Base-by-base conservation (phyloP, 2,797 vertebrate species). In the Lacerta agilis region DNA sequence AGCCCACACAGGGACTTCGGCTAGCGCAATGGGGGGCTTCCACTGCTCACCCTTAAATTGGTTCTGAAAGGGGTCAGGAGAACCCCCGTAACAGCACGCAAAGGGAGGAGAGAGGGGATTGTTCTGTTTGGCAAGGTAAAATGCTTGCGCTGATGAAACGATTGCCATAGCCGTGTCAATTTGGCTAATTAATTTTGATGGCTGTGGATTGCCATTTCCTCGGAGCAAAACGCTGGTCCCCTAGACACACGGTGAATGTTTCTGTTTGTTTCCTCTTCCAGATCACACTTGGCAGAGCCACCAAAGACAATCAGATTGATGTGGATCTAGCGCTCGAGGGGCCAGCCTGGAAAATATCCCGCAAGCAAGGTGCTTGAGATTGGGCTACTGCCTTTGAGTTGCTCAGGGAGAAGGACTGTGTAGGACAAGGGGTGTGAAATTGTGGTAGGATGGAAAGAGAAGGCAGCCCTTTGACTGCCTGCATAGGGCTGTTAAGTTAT, bases 271-370 rank as follows among this genome's bases (percentile, higher is more conserved):
- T 83, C 86, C 36, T 79, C 86, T 80, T 49, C 8, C 94, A 99
- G 98, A 99, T 99, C 87, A 99, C 98, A 0, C 94, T 99, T 93
- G 98, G 98, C 85, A 97, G 98, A 94, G 98, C 98, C 9, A 99
- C 98, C n/a, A 99, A 99, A 96, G 98, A 99, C 94, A 99, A 98
- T 95, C 98, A 99, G 95, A 99, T 99, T 17, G 98, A 99, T 1
- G 98, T 99, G 83, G 98, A 99, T 96, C 95, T 99, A 84, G 99
- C 98, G 0, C 92, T 99, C 91, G 98, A 99, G 91, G 98, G 98
- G 25, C 98, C 98, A 0, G 98, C 98, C 72, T 99, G 98, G 98
- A 99, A 99, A 96, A 99, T 99, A 95, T 99, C 98, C 82, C 97
- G 98, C 91, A 99, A 99, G 94, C 98, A 99, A 97, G 98, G 98